Base-by-base conservation (phyloP, 2,888 invertebrate species). In the Dynastes grantii region DNA sequence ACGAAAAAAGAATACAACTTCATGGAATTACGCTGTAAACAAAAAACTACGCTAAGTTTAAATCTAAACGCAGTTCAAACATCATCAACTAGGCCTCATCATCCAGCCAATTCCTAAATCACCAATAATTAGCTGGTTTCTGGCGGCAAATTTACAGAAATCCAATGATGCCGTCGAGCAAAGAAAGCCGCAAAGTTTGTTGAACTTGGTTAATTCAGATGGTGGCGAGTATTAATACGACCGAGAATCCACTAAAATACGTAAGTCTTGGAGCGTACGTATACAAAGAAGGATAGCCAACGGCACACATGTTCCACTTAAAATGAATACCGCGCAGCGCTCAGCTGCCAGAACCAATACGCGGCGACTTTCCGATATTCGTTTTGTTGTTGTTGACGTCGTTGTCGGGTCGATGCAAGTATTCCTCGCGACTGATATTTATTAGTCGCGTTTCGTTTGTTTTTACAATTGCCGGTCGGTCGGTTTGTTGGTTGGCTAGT, bases 171-270 rank as follows among this genome's bases (percentile, higher is more conserved):
- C 27, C 61, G 61, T 29, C 29, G 29, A 61, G 27, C 55, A 58
- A 73, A 73, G 71, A 22, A 55, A 73, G 22, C 71, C 40, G 58
- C 37, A 73, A 53, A 67, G 76, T 77, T 77, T 77, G 77, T 77
- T 77, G 77, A 77, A 77, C 77, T 68, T 77, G 22, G 65, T 68
- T 68, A 77, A 68, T 77, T 77, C 58, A 77, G 68, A 68, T 68
- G n/a, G 76, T 53, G 32, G 37, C 37, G 58, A 73, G 71, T 68
- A 77, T 77, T 77, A 77, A 77, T 77, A 77, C 49, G 16, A 68
- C 27, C 55, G 51, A 37, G 71, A 58, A 58, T 73, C 37, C 71
- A 73, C 37, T 73, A 73, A 58, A 73, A 58, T 73, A 71, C 71
- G 71, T 37, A 11, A 76, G 37, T 22, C 27, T 65, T 51, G 53